Evolutionary conservation across 2,888 invertebrate species (phyloP), one percentile per base, ranked within the genome.

Genomic region (Drepana falcataria): DNA sequence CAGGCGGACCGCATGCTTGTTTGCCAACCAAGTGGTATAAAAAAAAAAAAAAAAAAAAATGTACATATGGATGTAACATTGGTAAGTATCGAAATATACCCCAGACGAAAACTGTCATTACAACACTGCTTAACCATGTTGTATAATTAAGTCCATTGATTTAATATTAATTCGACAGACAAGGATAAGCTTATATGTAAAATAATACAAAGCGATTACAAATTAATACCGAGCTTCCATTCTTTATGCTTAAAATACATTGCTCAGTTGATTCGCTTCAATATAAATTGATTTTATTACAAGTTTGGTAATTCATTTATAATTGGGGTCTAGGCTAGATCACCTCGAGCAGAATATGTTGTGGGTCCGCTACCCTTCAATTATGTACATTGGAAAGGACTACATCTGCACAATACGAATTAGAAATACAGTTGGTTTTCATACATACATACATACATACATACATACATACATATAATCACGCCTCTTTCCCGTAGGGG

Each of bases 51-150:
- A n/a, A n/a, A n/a, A n/a, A n/a, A n/a, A n/a, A n/a, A n/a, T n/a
- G n/a, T 21, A 21, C 21, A 21, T 21, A 21, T 21, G 21, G 0
- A 21, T 21, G 21, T 21, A 21, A 21, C 21, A 21, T 21, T 21
- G 21, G 21, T 21, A 21, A 21, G 21, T 21, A 21, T 21, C 21
- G 21, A 21, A 21, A 21, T 21, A 21, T 21, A 21, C 21, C 21
- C 21, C 21, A 21, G 21, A 21, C 21, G 21, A 21, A 21, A 21
- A 21, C 21, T 21, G 21, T 21, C 21, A 21, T 21, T 21, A 21
- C 21, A 21, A 52, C 58, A 60, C 65, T 62, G 56, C 54, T 57
- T 55, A 55, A 5, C 5, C 5, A 0, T 37, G 37, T 37, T 37
- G 5, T 1, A 4, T 37, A 3, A 37, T 5, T 0, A 5, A 37